phyloP scores from a whole-genome alignment of 2,797 vertebrate species.

The Sebastes wilsoni region DNA sequence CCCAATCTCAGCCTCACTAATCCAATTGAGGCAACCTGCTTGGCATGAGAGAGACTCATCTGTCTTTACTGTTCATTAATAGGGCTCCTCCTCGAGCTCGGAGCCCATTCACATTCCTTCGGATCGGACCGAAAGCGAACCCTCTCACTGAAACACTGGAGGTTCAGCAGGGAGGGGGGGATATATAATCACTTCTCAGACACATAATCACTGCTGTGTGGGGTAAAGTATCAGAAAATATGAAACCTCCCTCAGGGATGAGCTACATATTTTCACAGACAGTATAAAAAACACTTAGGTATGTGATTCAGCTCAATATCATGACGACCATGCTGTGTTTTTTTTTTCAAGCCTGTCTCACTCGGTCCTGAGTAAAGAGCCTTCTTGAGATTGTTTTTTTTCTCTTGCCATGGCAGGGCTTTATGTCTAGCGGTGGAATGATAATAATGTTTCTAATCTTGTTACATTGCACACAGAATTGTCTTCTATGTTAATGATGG shows the following conservation, averaged over 20 bases:
- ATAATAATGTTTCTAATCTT: constrained; percentile 87
- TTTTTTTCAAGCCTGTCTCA: constrained; percentile 19
- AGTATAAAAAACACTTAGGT: constrained; percentile 34
- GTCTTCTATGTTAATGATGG: constrained; percentile 84
- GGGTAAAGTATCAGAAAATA: constrained; percentile 54
- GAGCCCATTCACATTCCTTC: constrained; percentile 68
- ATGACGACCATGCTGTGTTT: background rate
- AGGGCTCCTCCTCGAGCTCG: constrained; percentile 52
- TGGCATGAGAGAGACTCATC: constrained; percentile 76
- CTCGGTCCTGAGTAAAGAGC: constrained; percentile 29
- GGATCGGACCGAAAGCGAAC: constrained; percentile 43
- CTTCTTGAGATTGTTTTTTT: constrained; percentile 31
- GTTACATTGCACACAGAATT: constrained; percentile 84
- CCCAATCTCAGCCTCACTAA: constrained; percentile 74
- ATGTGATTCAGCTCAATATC: constrained; percentile 34
- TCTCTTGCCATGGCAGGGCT: constrained; percentile 44
- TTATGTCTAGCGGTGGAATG: constrained; percentile 66
- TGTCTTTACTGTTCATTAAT: constrained; percentile 81
- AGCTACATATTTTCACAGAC: constrained; percentile 42
- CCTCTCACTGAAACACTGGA: constrained; percentile 15
- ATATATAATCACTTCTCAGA: constrained; percentile 57
- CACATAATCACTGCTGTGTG: constrained; percentile 54
- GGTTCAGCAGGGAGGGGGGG: background rate
- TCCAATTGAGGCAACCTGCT: constrained; percentile 79
- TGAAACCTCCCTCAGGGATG: constrained; percentile 25